A percentile compares a stretch with the other conserved stretches of the same genome.
Evolutionary conservation across 2,113 vertebrate genomes (phyloP).

Genomic region (Pavo muticus): DNA sequence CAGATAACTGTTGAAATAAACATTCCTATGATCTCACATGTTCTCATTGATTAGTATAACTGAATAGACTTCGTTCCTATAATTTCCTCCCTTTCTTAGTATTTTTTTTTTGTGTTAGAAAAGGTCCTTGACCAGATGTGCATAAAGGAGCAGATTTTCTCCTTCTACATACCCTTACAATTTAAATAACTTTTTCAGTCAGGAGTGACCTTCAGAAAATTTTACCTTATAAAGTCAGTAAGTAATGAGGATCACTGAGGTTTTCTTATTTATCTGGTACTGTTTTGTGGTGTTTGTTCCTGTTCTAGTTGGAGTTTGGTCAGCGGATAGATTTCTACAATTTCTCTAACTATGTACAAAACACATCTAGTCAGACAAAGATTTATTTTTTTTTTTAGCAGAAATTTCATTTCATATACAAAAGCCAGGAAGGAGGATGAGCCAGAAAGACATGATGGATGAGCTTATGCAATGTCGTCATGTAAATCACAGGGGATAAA

Average conservation of each 20-base stretch:
- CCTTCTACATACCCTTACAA: background rate
- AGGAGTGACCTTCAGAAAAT: background rate
- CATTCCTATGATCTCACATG: background rate
- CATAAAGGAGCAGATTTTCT: background rate
- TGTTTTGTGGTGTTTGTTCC: background rate
- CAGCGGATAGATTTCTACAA: background rate
- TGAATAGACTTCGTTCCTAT: background rate
- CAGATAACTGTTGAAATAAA: background rate
- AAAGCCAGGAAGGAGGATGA: background rate
- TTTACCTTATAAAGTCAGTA: background rate
- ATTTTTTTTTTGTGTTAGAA: background rate
- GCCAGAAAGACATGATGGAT: constrained; percentile 45
- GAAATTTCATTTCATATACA: background rate
- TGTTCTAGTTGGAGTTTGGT: background rate
- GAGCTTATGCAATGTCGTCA: constrained; percentile 36
- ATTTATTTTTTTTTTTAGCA: background rate
- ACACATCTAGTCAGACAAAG: background rate
- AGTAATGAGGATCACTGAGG: background rate
- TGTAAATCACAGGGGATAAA: constrained; percentile 55
- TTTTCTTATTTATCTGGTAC: background rate
- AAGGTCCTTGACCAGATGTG: background rate
- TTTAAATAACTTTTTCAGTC: background rate
- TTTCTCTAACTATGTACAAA: background rate
- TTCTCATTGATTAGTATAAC: background rate
- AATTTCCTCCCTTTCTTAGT: background rate